These are phyloP conservation scores for Thyatira batis DNA, from an alignment of 2,888 invertebrate genomes.

Conservation along the genomic window DNA sequence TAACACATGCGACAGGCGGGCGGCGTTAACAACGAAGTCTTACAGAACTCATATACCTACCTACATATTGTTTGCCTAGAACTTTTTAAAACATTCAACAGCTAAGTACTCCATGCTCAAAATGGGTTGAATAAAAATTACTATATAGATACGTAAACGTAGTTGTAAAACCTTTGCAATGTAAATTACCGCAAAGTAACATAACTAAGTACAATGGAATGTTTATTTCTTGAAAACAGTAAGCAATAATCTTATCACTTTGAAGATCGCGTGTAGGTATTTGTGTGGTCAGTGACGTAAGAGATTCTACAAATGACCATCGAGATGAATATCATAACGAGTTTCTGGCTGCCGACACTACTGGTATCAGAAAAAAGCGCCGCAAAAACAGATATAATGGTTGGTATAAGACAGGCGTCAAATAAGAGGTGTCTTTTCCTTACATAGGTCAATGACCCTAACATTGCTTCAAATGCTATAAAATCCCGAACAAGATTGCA, in stretches of 20 bases:
- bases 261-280: not conserved
- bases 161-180: too few relatives aligned
- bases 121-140: too few relatives aligned
- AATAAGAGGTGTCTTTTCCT: constrained; percentile 22
- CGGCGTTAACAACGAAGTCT: too few relatives aligned
- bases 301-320: not conserved
- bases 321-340: constrained; percentile 37
- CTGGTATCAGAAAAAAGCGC: constrained; percentile 27
- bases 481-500: not conserved
- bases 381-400: constrained; percentile 26
- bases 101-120: not conserved
- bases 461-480: constrained; percentile 2
- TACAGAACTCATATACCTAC: not conserved
- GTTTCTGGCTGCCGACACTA: constrained; percentile 31
- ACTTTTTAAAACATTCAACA: too few relatives aligned
- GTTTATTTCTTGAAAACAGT: not conserved
- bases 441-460: constrained; percentile 20
- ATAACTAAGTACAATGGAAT: too few relatives aligned
- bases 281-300: not conserved
- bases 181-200: too few relatives aligned
- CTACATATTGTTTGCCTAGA: too few relatives aligned
- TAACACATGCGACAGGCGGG: not conserved
- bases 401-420: constrained; percentile 23
- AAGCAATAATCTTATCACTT: not conserved
- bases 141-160: too few relatives aligned